Percentiles rank a stretch among this genome's conserved stretches.
These are phyloP conservation scores for Desoria tigrina DNA, from an alignment of 2,888 invertebrate species.

Conservation along the genomic window DNA sequence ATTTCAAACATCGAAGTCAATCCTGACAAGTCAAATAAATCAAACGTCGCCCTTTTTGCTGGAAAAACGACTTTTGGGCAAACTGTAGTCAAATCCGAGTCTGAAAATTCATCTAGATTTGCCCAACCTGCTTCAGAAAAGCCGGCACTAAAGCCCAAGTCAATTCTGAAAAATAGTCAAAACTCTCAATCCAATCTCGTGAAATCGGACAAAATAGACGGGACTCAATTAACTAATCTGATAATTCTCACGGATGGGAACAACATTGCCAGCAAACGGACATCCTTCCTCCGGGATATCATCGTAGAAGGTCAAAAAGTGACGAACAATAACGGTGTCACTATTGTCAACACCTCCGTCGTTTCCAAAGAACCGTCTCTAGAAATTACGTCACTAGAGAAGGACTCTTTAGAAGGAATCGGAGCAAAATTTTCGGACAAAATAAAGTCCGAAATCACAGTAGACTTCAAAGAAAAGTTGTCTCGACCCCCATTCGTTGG, in stretches of 20 bases:
- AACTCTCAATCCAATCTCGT: constrained; percentile 10
- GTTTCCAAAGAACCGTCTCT: background rate
- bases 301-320: constrained; percentile 28
- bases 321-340: background rate
- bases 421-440: background rate
- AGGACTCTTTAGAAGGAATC: constrained; percentile 18
- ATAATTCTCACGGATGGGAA: constrained; percentile 46
- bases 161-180: constrained; percentile 43
- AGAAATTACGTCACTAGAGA: background rate
- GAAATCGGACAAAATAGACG: background rate
- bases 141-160: constrained; percentile 32
- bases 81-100: too few species aligned
- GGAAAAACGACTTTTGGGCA: too few species aligned
- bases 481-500: constrained; percentile 37
- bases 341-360: background rate
- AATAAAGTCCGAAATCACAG: constrained; percentile 39
- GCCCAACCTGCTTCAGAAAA: too few species aligned
- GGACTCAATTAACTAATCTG: constrained; percentile 32
- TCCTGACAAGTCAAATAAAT: too few species aligned
- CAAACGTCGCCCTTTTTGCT: too few species aligned
- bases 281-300: constrained; percentile 49
- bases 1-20: too few species aligned
- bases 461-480: constrained; percentile 41
- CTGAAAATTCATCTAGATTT: too few species aligned
- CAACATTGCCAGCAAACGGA: constrained; percentile 47